These are phyloP conservation scores for Scylla paramamosain DNA, from an alignment of 1,140 invertebrate genomes.

Conservation along the genomic window DNA sequence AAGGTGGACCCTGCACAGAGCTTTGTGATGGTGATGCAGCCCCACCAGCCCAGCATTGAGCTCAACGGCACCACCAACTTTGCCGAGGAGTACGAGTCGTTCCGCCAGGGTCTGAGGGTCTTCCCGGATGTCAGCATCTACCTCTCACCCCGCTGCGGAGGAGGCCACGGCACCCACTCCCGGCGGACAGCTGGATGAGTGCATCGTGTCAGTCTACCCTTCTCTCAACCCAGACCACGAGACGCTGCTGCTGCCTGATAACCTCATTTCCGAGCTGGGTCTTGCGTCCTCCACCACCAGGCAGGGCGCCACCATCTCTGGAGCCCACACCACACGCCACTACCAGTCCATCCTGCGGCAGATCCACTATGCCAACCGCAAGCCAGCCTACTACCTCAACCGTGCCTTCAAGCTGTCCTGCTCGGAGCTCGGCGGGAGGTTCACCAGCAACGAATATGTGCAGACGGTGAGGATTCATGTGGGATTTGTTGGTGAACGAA, in stretches of 20 bases:
- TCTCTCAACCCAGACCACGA: slow-evolving; percentile 97
- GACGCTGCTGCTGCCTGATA: slow-evolving; percentile 88
- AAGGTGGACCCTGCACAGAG: slow-evolving; percentile 89
- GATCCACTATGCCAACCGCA: slow-evolving; percentile 95
- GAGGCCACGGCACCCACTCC: slow-evolving; percentile 76
- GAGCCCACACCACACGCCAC: slow-evolving; percentile 91
- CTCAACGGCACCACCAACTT: slow-evolving; percentile 91
- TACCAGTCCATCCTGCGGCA: slow-evolving; percentile 90
- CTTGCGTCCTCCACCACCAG: slow-evolving; percentile 89
- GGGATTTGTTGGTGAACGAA: background rate
- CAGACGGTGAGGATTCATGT: slow-evolving; percentile 87
- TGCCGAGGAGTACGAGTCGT: slow-evolving; percentile 91
- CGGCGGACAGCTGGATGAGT: slow-evolving; percentile 88
- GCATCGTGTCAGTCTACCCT: slow-evolving; percentile 94
- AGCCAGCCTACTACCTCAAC: slow-evolving; percentile 96
- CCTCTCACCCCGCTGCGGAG: slow-evolving; percentile 75
- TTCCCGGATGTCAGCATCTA: slow-evolving; percentile 89
- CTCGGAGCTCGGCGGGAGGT: slow-evolving; percentile 94
- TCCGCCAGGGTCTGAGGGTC: slow-evolving; percentile 90
- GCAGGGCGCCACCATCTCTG: slow-evolving; percentile 91
- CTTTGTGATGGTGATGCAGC: slow-evolving; percentile 92
- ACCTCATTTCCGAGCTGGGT: slow-evolving; percentile 87
- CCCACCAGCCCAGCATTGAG: slow-evolving; percentile 90
- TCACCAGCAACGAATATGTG: slow-evolving; percentile 96
- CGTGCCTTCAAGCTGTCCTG: slow-evolving; percentile 96